Conservation (phyloP, 2,797 vertebrate genomes). For the Otolemur crassicaudatus region DNA sequence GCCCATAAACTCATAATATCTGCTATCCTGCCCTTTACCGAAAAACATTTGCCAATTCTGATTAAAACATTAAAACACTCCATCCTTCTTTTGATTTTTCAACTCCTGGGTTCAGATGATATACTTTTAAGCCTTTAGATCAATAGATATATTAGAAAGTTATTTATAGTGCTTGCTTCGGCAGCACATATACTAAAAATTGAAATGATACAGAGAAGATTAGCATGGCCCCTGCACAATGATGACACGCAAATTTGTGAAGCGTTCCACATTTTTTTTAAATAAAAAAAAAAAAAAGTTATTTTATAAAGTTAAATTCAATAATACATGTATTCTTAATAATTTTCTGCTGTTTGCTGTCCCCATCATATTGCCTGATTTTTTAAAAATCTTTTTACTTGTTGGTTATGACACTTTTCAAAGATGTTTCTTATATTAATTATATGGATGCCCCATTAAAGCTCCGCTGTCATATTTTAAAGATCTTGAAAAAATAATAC, state of each 20-base stretch:
- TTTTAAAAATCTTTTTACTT: background rate
- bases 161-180: background rate
- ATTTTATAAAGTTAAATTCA: background rate
- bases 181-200: too few species aligned
- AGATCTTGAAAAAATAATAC: too few species aligned
- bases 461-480: too few species aligned
- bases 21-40: background rate
- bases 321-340: background rate
- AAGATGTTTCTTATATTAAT: background rate
- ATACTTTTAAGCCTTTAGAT: background rate
- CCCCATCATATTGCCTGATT: background rate
- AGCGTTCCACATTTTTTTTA: too few species aligned
- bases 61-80: background rate
- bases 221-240: too few species aligned
- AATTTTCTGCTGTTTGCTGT: background rate
- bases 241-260: too few species aligned
- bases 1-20: background rate
- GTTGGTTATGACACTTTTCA: background rate
- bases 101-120: background rate
- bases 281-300: too few species aligned
- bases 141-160: background rate
- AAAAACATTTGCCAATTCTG: background rate
- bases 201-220: too few species aligned
- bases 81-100: background rate
- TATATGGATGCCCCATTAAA: background rate